Base-by-base conservation (phyloP, 2,113 vertebrate genomes). In the Rhinolophus sinicus region DNA sequence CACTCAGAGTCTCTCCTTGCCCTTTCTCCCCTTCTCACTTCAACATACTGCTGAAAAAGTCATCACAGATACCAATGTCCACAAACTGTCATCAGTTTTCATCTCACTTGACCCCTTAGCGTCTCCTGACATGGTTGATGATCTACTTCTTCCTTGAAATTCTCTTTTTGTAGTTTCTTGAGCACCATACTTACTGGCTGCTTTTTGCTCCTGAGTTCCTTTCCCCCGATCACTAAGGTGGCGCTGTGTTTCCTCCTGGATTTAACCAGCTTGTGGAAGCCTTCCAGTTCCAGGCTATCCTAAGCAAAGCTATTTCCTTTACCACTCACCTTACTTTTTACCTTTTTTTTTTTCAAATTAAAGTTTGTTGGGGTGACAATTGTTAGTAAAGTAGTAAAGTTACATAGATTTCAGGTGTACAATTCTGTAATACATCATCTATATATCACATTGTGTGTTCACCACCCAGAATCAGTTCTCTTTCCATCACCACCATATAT, bases 1-100 rank as follows among this genome's bases (percentile, higher is more conserved):
- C 18, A 47, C 6, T 56, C 38, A 15, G 3, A 8, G 2, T 11
- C 22, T 30, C 30, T 30, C 3, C 26, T 21, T 35, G 2, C 2
- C 9, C 0, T 22, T 7, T 35, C 9, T 35, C 40, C 35, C 24
- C 3, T 80, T n/a, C 15, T 80, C 50, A 30, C 38, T 44, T 30
- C 21, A n/a, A 19, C 28, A 26, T 13, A 28, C 7, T 9, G 9
- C n/a, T 30, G 33, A 47, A 18, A 62, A 47, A 85, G 54, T 35
- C 56, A 5, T 50, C 8, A 40, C 21, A 54, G 14, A 47, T 44
- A 21, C 10, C 19, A 35, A 1, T 11, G 13, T 67, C 28, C n/a
- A 44, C 50, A 11, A 65, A 21, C 56, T 12, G 28, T 33, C n/a
- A 50, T 13, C 24, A 67, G 40, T 69, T 69, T 90, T 44, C 30